Base-by-base conservation (phyloP, 1,140 invertebrate species). In the Ctenoplectra terminalis region DNA sequence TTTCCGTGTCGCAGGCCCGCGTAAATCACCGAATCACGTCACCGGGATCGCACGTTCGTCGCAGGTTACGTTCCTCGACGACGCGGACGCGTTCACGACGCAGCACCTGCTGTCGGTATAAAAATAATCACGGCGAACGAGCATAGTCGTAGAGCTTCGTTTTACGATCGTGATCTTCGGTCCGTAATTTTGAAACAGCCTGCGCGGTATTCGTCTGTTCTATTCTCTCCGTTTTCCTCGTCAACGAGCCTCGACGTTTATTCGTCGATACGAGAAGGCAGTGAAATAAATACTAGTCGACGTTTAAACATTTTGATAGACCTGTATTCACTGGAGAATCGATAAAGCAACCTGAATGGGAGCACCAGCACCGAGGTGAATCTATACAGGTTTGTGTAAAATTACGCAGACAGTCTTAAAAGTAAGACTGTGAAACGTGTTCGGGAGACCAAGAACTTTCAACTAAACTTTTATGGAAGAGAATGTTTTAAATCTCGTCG, bases 21-120 rank as follows among this genome's bases (percentile, higher is more conserved):
- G 56, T 71, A 61, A 61, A 79, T 79, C 76, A 79, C 31, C 40
- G 54, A 50, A 70, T 70, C 64, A 31, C 34, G 46, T 23, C 54
- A 29, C 29, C 9, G 15, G 15, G 23, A 2, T 31, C 60, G 17
- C 17, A 26, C 52, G 52, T 54, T 54, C 52, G n/a, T n/a, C n/a
- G n/a, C n/a, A n/a, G n/a, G n/a, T n/a, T n/a, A n/a, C n/a, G n/a
- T n/a, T 17, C 20, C 52, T 7, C 5, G 40, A 40, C 40, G 40
- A 40, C 40, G 40, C 40, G 40, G 4, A 40, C 4, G 17, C 17
- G 26, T 17, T 67, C 11, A 29, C 54, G 17, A 17, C 63, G 29
- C 6, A 29, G 46, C 29, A 70, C 20, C 46, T n/a, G 46, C 11
- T 20, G 9, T 0, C 9, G 29, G 9, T 50, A 50, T n/a, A 50